Conservation (phyloP, 2,797 vertebrate genomes). For the Melanotaenia trifasciata region DNA sequence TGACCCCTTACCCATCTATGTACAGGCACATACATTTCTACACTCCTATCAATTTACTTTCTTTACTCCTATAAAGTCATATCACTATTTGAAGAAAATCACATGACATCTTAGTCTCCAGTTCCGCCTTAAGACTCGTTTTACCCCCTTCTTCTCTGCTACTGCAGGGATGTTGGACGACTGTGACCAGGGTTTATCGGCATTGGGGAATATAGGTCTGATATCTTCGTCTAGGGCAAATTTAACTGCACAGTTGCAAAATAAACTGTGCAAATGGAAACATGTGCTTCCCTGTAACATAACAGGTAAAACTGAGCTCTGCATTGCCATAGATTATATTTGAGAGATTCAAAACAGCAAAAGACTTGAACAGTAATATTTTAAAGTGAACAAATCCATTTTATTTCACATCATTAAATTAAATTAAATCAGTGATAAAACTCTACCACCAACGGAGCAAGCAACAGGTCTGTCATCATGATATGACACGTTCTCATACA, state of each 20-base stretch:
- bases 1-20: not conserved
- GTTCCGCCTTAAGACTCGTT: not conserved
- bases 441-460: constrained; percentile 70
- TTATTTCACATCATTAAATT: constrained; percentile 82
- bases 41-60: not conserved
- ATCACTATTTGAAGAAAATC: not conserved
- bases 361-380: constrained; percentile 6
- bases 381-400: constrained; percentile 73
- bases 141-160: constrained; percentile 7
- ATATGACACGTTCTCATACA: constrained; percentile 45
- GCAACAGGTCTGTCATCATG: constrained; percentile 74
- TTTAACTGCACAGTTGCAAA: not conserved
- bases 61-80: not conserved
- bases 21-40: constrained; percentile 1
- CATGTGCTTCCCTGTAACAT: not conserved
- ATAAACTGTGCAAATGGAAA: not conserved
- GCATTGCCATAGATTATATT: not conserved
- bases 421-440: constrained; percentile 73
- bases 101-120: not conserved
- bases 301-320: constrained; percentile 1
- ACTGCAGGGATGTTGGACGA: constrained; percentile 16
- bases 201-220: not conserved
- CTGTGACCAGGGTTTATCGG: not conserved
- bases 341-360: constrained; percentile 13
- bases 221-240: constrained; percentile 1